These are phyloP conservation scores for Oxytorus armatus DNA, from an alignment of 2,888 invertebrate genomes.

Conservation along the genomic window DNA sequence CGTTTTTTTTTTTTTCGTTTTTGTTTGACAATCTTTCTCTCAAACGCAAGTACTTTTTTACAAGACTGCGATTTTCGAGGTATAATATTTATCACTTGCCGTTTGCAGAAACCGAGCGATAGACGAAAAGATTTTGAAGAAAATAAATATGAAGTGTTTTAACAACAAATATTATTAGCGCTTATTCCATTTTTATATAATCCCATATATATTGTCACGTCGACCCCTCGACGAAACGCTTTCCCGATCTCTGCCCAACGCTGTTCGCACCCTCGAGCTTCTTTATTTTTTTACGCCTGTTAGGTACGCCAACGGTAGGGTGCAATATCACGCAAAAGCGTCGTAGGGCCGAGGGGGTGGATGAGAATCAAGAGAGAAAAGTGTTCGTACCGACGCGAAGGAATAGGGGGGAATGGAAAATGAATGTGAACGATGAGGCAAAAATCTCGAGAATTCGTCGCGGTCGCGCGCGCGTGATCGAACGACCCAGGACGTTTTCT, in stretches of 20 bases:
- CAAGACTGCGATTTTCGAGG: too few relatives aligned
- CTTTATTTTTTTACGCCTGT: slow-evolving; percentile 60
- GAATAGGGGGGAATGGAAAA: slow-evolving; percentile 19
- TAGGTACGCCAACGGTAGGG: slow-evolving; percentile 38
- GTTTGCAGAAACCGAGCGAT: too few relatives aligned
- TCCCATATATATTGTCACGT: slow-evolving; percentile 18
- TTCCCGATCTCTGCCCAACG: slow-evolving; percentile 29
- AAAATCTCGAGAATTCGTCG: slow-evolving; percentile 58
- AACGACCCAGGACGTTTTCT: neutral
- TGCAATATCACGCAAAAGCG: slow-evolving; percentile 21
- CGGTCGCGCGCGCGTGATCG: slow-evolving; percentile 11
- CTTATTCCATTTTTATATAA: neutral
- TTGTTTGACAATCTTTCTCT: too few relatives aligned
- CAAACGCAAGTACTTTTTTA: too few relatives aligned
- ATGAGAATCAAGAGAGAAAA: slow-evolving; percentile 26
- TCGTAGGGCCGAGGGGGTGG: neutral
- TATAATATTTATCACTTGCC: too few relatives aligned
- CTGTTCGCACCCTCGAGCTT: slow-evolving; percentile 59
- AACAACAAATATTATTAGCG: neutral
- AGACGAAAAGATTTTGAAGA: too few relatives aligned
- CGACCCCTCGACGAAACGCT: slow-evolving; percentile 49
- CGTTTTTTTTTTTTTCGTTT: too few relatives aligned
- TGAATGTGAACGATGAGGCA: slow-evolving; percentile 19
- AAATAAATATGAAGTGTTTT: too few relatives aligned
- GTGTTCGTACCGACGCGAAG: neutral